phyloP scores from a whole-genome alignment of 1,140 invertebrate species.

The Heterodera schachtii region DNA sequence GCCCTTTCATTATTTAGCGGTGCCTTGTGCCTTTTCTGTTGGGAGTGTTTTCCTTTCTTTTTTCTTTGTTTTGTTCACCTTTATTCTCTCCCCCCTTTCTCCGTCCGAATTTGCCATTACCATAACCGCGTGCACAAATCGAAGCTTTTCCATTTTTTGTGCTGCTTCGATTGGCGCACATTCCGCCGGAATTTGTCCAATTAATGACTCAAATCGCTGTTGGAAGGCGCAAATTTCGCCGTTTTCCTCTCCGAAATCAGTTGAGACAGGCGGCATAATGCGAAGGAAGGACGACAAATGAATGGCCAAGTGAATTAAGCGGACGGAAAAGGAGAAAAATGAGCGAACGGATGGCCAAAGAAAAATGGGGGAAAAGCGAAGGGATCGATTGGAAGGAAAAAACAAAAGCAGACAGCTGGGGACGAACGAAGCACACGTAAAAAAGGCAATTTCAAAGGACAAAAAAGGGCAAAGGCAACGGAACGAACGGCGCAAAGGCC shows the following conservation, averaged over 20 bases:
- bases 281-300: background rate
- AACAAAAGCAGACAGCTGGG: background rate
- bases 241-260: background rate
- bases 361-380: background rate
- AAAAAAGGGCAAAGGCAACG: background rate
- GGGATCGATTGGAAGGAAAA: background rate
- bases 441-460: background rate
- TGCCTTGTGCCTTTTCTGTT: background rate
- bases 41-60: background rate
- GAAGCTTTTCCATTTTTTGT: background rate
- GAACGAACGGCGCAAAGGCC: no score
- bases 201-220: background rate
- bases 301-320: background rate
- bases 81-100: background rate
- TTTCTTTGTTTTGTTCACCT: background rate
- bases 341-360: no score
- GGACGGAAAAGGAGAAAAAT: background rate
- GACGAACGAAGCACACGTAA: background rate
- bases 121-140: constrained; percentile 13
- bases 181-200: background rate
- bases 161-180: background rate
- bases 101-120: background rate
- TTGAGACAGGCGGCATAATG: background rate
- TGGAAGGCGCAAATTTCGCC: background rate
- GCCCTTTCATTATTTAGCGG: background rate